These are phyloP conservation scores for Trichonephila clavata DNA, from an alignment of 1,140 invertebrate genomes.

Conservation along the genomic window DNA sequence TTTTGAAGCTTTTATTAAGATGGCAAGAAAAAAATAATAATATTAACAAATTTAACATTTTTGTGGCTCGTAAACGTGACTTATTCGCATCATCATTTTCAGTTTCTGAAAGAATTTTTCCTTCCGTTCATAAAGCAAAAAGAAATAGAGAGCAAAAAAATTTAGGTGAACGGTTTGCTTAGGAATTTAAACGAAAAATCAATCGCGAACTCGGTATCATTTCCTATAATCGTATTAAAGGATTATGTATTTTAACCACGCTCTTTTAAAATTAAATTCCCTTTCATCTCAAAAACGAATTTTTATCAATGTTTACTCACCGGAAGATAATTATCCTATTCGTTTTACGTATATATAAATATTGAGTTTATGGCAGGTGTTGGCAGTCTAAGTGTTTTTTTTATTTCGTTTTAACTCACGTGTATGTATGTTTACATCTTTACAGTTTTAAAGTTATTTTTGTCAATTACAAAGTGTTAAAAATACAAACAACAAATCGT, in stretches of 20 bases:
- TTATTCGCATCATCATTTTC: neutral
- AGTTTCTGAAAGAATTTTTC: neutral
- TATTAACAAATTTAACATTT: neutral
- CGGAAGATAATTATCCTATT: slow-evolving; percentile 46
- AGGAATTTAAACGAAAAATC: neutral
- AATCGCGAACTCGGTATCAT: slow-evolving; percentile 32
- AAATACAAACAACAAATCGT: too few species aligned
- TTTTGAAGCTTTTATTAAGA: neutral
- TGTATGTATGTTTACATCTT: neutral
- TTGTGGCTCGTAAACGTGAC: neutral
- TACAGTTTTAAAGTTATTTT: too few species aligned
- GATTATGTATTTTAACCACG: slow-evolving; percentile 46
- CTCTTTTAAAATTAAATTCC: slow-evolving; percentile 40
- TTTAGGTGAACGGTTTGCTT: neutral
- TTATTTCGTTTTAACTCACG: neutral
- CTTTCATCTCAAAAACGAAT: slow-evolving; percentile 32
- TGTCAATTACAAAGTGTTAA: too few species aligned
- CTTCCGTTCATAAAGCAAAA: neutral
- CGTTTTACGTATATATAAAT: neutral
- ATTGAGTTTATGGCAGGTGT: neutral
- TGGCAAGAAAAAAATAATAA: neutral
- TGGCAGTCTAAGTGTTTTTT: neutral
- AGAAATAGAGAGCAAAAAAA: neutral
- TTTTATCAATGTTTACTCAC: slow-evolving; percentile 39
- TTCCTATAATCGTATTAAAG: slow-evolving; percentile 51